Percentiles rank a stretch among this genome's conserved stretches.
Evolutionary conservation across 2,888 invertebrate genomes (phyloP).

Genomic region (Tenthredo mesomela): DNA sequence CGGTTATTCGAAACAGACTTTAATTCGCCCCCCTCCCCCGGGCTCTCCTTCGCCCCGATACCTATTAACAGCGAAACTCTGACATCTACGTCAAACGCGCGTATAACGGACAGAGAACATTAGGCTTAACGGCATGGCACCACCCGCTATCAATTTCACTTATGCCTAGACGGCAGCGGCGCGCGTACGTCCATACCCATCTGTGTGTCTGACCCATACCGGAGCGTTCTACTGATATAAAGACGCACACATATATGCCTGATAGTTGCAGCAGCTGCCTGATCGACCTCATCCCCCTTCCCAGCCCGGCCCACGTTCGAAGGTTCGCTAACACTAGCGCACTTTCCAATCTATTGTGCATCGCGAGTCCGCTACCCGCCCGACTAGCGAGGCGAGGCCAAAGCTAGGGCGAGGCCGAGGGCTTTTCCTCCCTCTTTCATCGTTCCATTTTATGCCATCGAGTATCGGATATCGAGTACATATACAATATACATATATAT

Average conservation of each 20-base stretch:
- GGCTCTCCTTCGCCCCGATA: background rate
- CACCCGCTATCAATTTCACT: constrained; percentile 49
- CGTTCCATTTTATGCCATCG: background rate
- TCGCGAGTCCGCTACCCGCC: background rate
- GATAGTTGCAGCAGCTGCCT: background rate
- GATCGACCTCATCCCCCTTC: background rate
- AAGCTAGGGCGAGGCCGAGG: background rate
- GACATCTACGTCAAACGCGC: constrained; percentile 11
- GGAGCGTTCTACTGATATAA: background rate
- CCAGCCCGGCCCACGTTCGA: background rate
- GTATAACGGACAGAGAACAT: constrained; percentile 41
- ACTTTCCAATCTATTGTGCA: constrained; percentile 2
- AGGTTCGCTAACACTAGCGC: background rate
- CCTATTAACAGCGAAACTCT: background rate
- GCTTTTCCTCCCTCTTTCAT: background rate
- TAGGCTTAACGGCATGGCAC: constrained; percentile 46
- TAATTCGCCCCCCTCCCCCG: background rate
- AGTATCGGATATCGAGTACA: background rate
- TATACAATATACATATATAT: no score
- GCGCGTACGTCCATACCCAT: background rate
- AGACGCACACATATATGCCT: background rate
- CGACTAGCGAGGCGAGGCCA: background rate
- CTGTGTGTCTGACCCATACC: constrained; percentile 22
- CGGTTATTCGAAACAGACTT: background rate
- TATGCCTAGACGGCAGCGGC: constrained; percentile 8